Evolutionary conservation across 2,888 invertebrate genomes (phyloP).

Genomic region (Antheraea yamamai): DNA sequence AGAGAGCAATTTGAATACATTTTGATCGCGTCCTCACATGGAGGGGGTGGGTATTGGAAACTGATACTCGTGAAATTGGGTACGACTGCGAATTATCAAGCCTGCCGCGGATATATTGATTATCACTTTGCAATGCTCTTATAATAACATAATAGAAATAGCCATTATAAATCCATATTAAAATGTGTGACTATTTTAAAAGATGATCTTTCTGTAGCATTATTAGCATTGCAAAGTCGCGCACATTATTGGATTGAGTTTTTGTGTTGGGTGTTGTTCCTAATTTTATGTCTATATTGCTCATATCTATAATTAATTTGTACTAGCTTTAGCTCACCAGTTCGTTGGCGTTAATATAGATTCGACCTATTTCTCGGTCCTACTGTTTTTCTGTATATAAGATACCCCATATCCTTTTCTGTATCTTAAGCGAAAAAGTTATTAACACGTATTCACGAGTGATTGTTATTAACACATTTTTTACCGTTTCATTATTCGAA

Average conservation of each 20-base stretch:
- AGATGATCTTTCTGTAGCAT: neutral
- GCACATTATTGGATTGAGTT: neutral
- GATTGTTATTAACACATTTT: too few relatives aligned
- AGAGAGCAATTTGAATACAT: constrained; percentile 78
- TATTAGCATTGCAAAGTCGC: neutral
- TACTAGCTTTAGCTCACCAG: too few relatives aligned
- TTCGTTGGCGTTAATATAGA: too few relatives aligned
- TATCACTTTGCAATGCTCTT: neutral
- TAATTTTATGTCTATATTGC: too few relatives aligned
- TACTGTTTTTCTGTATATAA: too few relatives aligned
- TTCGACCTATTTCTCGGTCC: too few relatives aligned
- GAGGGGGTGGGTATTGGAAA: constrained; percentile 68
- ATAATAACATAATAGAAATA: neutral
- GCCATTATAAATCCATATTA: neutral
- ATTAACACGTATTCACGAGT: too few relatives aligned
- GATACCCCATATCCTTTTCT: too few relatives aligned
- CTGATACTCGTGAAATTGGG: constrained; percentile 71
- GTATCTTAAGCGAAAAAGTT: too few relatives aligned
- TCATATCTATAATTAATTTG: too few relatives aligned
- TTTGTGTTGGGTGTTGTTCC: neutral
- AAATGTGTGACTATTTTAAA: neutral
- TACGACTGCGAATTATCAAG: constrained; percentile 56
- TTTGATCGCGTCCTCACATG: constrained; percentile 64
- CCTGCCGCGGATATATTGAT: constrained; percentile 25
- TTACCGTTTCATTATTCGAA: too few relatives aligned